Evolutionary conservation across 2,797 vertebrate genomes (phyloP), one percentile per base, ranked within the genome.

Genomic region (Paedocypris micromegethes): DNA sequence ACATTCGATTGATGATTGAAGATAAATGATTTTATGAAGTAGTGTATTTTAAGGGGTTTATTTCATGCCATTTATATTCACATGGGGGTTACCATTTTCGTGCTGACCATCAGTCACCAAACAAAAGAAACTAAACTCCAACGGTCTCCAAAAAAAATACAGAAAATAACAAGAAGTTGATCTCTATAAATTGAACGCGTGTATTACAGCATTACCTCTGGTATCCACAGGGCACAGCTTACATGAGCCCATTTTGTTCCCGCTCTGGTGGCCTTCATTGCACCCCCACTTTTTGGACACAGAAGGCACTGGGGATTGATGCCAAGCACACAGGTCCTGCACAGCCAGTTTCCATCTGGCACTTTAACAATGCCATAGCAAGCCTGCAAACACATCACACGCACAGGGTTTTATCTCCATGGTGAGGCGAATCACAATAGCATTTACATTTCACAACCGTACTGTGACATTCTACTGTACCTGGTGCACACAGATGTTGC

Each of bases 401-500:
- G 23, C 23, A 23, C 23, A 23, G 23, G 23, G 23, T 23, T 23
- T 23, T 23, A 23, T 23, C 23, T 23, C 23, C 23, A 23, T 23
- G 23, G 23, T 23, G 23, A 23, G 23, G 23, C 23, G 23, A 23
- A 23, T 23, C 23, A 23, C 23, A 1, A 1, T 23, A 23, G 9
- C 9, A 5, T 43, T 9, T 6, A 9, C 40, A 43, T 42, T 7
- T 40, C 3, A 8, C 1, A 57, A 44, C 42, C n/a, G 9, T 58
- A 42, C 43, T 4, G 56, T 38, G 44, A 7, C 46, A 50, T 45
- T 53, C 2, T 39, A 23, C 89, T 82, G 23, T 72, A 97, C 97
- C 95, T 99, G 97, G 82, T 99, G 97, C 52, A 99, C 97, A 63
- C 97, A 99, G 83, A 99, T 91, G 87, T 99, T 98, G 86, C 97